phyloP scores from a whole-genome alignment of 2,888 invertebrate species.

The Orchesellides sinensis region DNA sequence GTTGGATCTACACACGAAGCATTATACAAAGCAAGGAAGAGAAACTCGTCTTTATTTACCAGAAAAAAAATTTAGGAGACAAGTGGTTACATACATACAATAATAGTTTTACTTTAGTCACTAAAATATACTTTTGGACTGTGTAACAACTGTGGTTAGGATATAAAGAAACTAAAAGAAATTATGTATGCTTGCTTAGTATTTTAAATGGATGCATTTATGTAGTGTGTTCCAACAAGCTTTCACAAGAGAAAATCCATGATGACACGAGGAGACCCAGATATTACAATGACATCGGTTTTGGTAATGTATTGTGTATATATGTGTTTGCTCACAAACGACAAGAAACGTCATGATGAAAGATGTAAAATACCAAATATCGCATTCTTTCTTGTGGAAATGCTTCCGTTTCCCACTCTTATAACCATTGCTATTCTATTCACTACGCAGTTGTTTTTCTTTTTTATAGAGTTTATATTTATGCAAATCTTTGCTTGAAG shows the following conservation, averaged over 20 bases:
- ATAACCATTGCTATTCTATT: not conserved
- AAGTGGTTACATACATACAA: conserved; percentile 22
- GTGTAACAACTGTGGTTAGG: not conserved
- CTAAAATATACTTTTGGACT: not conserved
- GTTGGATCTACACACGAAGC: not conserved
- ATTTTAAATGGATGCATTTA: not conserved
- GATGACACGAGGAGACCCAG: conserved; percentile 10
- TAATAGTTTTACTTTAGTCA: not conserved
- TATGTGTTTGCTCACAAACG: not conserved
- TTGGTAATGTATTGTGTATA: not conserved
- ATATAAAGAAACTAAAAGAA: not conserved
- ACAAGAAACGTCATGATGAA: not conserved
- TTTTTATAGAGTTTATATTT: not conserved
- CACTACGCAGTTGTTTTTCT: not conserved
- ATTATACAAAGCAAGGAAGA: conserved; percentile 4
- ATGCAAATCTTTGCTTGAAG: not conserved
- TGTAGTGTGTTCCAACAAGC: not conserved
- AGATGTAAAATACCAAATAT: not conserved
- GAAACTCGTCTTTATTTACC: conserved; percentile 25
- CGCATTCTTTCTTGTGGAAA: not conserved
- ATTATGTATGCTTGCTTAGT: not conserved
- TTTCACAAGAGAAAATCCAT: not conserved
- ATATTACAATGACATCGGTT: conserved; percentile 2
- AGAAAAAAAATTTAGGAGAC: conserved; percentile 37
- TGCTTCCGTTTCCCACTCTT: not conserved